These are phyloP conservation scores for Aldabrachelys gigantea DNA, from an alignment of 2,113 vertebrate genomes.

Conservation along the genomic window DNA sequence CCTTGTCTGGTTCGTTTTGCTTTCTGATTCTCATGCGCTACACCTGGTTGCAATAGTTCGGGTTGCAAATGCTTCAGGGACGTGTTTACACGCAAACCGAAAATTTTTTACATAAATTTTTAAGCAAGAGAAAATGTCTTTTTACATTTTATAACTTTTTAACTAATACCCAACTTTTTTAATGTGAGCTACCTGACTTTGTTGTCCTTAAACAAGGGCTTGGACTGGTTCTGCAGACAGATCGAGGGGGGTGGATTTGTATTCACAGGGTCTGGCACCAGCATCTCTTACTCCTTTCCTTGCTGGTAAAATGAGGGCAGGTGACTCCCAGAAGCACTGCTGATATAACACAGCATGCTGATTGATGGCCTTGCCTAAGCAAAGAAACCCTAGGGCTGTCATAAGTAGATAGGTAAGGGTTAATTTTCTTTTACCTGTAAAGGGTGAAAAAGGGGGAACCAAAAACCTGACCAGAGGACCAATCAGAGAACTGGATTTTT, in stretches of 20 bases:
- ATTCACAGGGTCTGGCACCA: neutral
- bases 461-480: too few species aligned
- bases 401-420: too few species aligned
- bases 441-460: too few species aligned
- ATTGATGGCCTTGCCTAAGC: neutral
- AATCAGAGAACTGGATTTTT: too few species aligned
- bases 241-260: neutral
- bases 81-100: neutral
- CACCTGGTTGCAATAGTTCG: fast-evolving
- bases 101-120: neutral
- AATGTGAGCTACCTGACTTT: neutral
- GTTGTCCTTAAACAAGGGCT: neutral
- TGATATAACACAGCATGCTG: fast-evolving
- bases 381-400: fast-evolving
- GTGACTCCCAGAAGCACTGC: neutral
- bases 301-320: fast-evolving
- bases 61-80: neutral
- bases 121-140: neutral
- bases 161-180: neutral
- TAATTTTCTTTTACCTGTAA: too few species aligned
- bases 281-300: neutral
- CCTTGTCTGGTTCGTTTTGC: neutral
- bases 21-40: fast-evolving
- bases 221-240: fast-evolving
- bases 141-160: neutral